phyloP scores from a whole-genome alignment of 2,797 vertebrate species.

The Phrynocephalus guinanensis region DNA sequence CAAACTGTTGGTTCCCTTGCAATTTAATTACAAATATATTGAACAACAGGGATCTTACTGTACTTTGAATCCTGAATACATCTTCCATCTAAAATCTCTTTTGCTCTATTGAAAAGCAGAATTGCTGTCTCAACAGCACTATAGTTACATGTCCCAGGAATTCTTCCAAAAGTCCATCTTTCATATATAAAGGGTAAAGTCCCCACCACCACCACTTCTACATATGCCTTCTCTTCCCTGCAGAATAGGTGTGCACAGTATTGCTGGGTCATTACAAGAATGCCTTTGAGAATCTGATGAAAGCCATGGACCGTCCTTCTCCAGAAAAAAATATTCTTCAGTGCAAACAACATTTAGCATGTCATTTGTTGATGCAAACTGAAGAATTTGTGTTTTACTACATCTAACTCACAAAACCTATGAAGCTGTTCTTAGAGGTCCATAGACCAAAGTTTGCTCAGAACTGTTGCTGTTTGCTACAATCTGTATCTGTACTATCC shows the following conservation, averaged over 20 bases:
- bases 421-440: too few species aligned
- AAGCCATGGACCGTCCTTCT: too few species aligned
- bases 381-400: too few species aligned
- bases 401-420: too few species aligned
- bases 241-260: not conserved
- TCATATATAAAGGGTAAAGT: not conserved
- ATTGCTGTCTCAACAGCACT: not conserved
- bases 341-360: too few species aligned
- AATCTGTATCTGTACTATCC: not conserved
- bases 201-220: not conserved
- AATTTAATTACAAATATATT: not conserved
- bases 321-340: too few species aligned
- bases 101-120: not conserved
- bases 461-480: too few species aligned
- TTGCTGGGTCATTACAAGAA: too few species aligned
- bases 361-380: too few species aligned
- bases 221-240: not conserved
- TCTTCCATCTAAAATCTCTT: not conserved
- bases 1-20: not conserved
- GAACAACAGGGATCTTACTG: not conserved
- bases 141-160: not conserved
- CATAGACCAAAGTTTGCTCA: too few species aligned
- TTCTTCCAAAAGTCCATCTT: not conserved
- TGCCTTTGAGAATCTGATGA: too few species aligned
- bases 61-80: not conserved